Evolutionary conservation across 2,113 vertebrate genomes (phyloP).

Genomic region (Galbula dea): DNA sequence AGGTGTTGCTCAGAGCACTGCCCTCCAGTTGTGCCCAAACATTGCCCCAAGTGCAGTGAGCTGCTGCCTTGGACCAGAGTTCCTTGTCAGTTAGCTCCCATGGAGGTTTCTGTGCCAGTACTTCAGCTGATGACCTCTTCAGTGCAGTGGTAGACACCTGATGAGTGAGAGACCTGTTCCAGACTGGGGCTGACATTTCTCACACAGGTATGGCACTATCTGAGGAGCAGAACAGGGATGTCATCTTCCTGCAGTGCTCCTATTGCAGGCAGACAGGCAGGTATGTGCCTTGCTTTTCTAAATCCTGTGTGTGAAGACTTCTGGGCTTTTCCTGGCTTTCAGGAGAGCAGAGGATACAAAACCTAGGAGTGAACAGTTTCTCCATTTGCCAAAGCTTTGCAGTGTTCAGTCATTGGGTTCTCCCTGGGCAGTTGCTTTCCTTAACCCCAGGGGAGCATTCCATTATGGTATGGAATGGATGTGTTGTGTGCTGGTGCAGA

Average conservation of each 20-base stretch:
- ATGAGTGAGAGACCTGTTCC: neutral
- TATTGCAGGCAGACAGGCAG: neutral
- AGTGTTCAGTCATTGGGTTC: neutral
- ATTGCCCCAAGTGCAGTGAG: neutral
- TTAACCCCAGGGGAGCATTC: neutral
- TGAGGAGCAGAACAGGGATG: neutral
- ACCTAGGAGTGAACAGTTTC: neutral
- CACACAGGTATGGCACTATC: fast-evolving
- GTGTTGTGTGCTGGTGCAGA: neutral
- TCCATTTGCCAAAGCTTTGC: neutral
- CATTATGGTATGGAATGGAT: neutral
- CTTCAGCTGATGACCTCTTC: neutral
- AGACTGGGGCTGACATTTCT: neutral
- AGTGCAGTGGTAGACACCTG: neutral
- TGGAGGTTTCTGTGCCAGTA: neutral
- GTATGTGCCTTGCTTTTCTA: neutral
- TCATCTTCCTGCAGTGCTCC: neutral
- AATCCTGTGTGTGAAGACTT: neutral
- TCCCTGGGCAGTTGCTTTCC: neutral
- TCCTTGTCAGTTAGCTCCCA: too few relatives aligned
- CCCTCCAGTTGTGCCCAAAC: neutral
- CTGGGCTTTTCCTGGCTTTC: neutral
- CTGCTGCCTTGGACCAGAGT: neutral
- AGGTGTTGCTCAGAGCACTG: neutral
- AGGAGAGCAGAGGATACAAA: neutral